These are phyloP conservation scores for Palythoa caribaeorum DNA, from an alignment of 92 coral and sea anemone genomes.

Conservation along the genomic window DNA sequence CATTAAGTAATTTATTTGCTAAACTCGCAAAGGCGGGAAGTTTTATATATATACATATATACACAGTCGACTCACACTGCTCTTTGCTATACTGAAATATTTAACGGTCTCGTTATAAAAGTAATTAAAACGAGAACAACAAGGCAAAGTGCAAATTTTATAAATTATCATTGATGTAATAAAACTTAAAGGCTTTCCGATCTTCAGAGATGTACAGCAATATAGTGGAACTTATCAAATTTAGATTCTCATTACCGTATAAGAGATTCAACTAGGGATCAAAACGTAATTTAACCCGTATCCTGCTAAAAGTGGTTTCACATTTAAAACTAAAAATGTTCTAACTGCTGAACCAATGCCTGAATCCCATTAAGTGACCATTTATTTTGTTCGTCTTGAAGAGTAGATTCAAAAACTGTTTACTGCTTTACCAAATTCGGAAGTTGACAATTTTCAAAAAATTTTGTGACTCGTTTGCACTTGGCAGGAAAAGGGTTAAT, in stretches of 20 bases:
- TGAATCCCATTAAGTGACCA: too few species aligned
- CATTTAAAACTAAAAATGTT: too few species aligned
- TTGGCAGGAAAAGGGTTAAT: too few species aligned
- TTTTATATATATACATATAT: slow-evolving; percentile 13
- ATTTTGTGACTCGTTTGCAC: too few species aligned
- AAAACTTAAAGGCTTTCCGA: background rate
- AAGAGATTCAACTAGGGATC: background rate
- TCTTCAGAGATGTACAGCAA: background rate
- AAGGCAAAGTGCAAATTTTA: background rate
- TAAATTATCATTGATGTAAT: background rate
- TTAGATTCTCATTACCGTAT: background rate
- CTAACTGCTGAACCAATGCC: too few species aligned
- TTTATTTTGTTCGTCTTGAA: too few species aligned
- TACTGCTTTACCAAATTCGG: too few species aligned
- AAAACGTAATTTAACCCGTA: too few species aligned
- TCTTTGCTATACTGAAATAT: slow-evolving; percentile 8
- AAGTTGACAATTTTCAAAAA: too few species aligned
- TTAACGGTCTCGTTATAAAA: background rate
- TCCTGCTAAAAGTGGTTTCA: too few species aligned
- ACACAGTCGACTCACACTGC: background rate
- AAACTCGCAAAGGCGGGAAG: background rate
- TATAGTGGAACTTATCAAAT: background rate
- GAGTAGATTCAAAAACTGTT: too few species aligned
- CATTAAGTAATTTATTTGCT: slow-evolving; percentile 35
- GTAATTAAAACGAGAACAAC: background rate